A percentile compares a stretch with the other conserved stretches of the same genome.
Conservation (phyloP, 2,797 vertebrate species). For the Hoplostethus atlanticus region DNA sequence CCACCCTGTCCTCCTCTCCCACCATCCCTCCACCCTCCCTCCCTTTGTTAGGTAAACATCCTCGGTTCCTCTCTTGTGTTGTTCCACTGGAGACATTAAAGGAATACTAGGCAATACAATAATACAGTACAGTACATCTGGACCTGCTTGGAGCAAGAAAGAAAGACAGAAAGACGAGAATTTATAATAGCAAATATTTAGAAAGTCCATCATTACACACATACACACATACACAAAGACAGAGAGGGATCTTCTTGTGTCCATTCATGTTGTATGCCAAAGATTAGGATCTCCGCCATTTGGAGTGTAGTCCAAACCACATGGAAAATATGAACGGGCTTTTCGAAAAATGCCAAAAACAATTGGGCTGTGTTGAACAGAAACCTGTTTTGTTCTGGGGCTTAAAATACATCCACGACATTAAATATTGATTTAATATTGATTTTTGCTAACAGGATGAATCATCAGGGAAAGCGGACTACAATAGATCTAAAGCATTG, state of each 20-base stretch:
- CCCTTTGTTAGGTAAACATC: constrained; percentile 48
- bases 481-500: too few relatives aligned
- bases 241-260: constrained; percentile 2
- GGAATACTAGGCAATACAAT: not conserved
- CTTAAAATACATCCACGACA: too few relatives aligned
- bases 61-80: constrained; percentile 13
- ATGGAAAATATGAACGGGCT: too few relatives aligned
- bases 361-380: too few relatives aligned
- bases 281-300: too few relatives aligned
- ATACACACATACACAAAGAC: not conserved
- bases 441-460: too few relatives aligned
- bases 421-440: too few relatives aligned
- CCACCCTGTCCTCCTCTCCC: constrained; percentile 6
- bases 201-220: not conserved
- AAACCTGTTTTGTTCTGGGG: too few relatives aligned
- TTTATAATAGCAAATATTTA: constrained; percentile 1
- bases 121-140: constrained; percentile 15
- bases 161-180: not conserved
- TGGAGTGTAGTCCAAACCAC: too few relatives aligned
- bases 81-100: constrained; percentile 42
- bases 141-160: not conserved
- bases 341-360: too few relatives aligned
- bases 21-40: constrained; percentile 10
- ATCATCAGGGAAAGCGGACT: too few relatives aligned
- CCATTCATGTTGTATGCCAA: not conserved